phyloP scores from a whole-genome alignment of 2,113 vertebrate species.

The Salvelinus fontinalis region DNA sequence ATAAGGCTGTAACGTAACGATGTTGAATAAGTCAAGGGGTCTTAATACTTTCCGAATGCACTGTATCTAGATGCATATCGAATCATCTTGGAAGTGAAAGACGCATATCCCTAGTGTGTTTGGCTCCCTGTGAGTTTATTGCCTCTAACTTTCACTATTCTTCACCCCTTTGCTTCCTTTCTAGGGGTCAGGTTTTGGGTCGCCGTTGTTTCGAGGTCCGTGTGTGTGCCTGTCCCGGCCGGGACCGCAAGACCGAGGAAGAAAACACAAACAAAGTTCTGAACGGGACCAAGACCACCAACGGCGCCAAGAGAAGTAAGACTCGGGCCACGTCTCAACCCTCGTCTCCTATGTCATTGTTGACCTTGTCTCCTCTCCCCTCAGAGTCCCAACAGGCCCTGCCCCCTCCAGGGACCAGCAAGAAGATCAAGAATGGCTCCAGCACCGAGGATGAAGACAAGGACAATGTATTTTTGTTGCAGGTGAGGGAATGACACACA shows the following conservation, averaged over 20 bases:
- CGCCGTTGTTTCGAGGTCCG: slow-evolving; percentile 84
- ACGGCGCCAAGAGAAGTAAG: slow-evolving; percentile 63
- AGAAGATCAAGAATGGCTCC: slow-evolving; percentile 51
- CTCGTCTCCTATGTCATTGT: not conserved
- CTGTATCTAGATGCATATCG: too few species aligned
- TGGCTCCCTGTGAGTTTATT: too few species aligned
- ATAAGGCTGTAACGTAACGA: too few species aligned
- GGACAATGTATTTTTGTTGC: slow-evolving; percentile 50
- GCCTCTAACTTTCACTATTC: not conserved
- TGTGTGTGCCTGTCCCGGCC: slow-evolving; percentile 85
- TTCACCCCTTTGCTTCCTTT: not conserved
- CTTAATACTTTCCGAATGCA: too few species aligned
- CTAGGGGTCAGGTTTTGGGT: slow-evolving; percentile 78
- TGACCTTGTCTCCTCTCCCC: not conserved
- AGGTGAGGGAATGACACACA: slow-evolving; percentile 41
- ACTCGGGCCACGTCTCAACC: not conserved
- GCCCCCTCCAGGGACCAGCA: slow-evolving; percentile 22
- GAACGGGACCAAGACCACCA: slow-evolving; percentile 28
- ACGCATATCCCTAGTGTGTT: too few species aligned
- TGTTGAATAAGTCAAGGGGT: too few species aligned
- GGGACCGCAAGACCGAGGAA: slow-evolving; percentile 83
- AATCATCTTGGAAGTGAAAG: too few species aligned
- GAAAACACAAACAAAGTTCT: slow-evolving; percentile 64
- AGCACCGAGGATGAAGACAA: slow-evolving; percentile 67
- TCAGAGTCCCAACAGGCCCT: slow-evolving; percentile 38